These are phyloP conservation scores for Platerodrilus igneus DNA, from an alignment of 2,888 invertebrate genomes.

Conservation along the genomic window DNA sequence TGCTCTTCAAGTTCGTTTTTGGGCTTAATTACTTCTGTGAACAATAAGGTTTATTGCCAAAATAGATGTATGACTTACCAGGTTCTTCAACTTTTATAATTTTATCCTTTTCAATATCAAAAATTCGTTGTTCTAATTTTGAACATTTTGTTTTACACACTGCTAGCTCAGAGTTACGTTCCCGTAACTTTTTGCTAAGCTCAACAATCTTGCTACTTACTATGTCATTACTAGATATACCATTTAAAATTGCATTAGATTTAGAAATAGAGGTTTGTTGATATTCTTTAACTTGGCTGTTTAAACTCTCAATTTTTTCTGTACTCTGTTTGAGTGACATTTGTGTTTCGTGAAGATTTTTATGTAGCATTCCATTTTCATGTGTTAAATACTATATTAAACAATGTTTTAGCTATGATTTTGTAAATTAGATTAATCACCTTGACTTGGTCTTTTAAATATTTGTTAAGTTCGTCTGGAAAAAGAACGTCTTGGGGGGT, in stretches of 20 bases:
- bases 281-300: slow-evolving; percentile 52
- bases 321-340: slow-evolving; percentile 48
- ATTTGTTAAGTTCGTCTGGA: slow-evolving; percentile 58
- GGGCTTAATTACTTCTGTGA: slow-evolving; percentile 21
- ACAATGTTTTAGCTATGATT: slow-evolving; percentile 2
- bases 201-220: slow-evolving; percentile 64
- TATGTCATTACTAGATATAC: slow-evolving; percentile 51
- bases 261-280: slow-evolving; percentile 50
- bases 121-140: slow-evolving; percentile 47
- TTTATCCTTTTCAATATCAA: slow-evolving; percentile 12
- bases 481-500: slow-evolving; percentile 51
- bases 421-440: slow-evolving; percentile 40
- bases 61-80: not conserved
- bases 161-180: slow-evolving; percentile 60
- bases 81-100: slow-evolving; percentile 11
- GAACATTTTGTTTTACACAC: slow-evolving; percentile 56
- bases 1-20: slow-evolving; percentile 50
- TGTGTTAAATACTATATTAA: slow-evolving; percentile 50
- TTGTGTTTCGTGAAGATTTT: slow-evolving; percentile 51
- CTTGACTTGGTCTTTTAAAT: slow-evolving; percentile 56
- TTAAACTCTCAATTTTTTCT: slow-evolving; percentile 48
- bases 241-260: slow-evolving; percentile 44
- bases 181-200: slow-evolving; percentile 61
- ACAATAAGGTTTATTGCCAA: not conserved
- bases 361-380: slow-evolving; percentile 55